A percentile compares a stretch with the other conserved stretches of the same genome.
These are phyloP conservation scores for Macaca fascicularis DNA, from an alignment of 2,113 vertebrate species.

Conservation along the genomic window DNA sequence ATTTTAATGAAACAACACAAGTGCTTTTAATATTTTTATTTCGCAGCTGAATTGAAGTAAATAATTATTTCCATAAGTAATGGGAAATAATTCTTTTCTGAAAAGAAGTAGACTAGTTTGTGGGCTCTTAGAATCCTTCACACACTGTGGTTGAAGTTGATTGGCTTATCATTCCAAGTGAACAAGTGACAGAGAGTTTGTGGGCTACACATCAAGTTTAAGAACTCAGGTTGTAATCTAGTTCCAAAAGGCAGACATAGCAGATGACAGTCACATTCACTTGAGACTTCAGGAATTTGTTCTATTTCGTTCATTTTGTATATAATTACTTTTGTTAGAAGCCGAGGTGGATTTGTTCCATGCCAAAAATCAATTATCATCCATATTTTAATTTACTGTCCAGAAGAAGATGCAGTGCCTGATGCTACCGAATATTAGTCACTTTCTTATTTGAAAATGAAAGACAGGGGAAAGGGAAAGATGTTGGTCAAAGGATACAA, in stretches of 20 bases:
- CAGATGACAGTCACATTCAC: slow-evolving; percentile 64
- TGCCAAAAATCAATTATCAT: slow-evolving; percentile 59
- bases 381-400: slow-evolving; percentile 73
- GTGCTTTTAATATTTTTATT: neutral
- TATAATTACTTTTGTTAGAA: slow-evolving; percentile 63
- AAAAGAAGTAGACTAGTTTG: neutral
- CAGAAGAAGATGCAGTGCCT: slow-evolving; percentile 46
- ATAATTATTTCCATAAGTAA: neutral
- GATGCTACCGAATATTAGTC: slow-evolving; percentile 13
- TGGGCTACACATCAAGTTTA: slow-evolving; percentile 47
- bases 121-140: neutral
- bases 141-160: neutral
- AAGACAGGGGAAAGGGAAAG: neutral
- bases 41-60: neutral
- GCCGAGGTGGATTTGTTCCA: slow-evolving; percentile 44
- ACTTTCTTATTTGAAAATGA: slow-evolving; percentile 46
- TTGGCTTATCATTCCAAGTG: neutral
- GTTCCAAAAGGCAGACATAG: slow-evolving; percentile 52
- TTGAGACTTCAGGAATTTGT: slow-evolving; percentile 62
- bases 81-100: neutral
- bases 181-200: slow-evolving; percentile 66
- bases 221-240: slow-evolving; percentile 63
- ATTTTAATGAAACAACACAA: slow-evolving; percentile 1
- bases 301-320: slow-evolving; percentile 35
- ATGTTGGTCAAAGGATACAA: neutral